These are phyloP conservation scores for Nicator chloris DNA, from an alignment of 2,113 vertebrate species.

Conservation along the genomic window DNA sequence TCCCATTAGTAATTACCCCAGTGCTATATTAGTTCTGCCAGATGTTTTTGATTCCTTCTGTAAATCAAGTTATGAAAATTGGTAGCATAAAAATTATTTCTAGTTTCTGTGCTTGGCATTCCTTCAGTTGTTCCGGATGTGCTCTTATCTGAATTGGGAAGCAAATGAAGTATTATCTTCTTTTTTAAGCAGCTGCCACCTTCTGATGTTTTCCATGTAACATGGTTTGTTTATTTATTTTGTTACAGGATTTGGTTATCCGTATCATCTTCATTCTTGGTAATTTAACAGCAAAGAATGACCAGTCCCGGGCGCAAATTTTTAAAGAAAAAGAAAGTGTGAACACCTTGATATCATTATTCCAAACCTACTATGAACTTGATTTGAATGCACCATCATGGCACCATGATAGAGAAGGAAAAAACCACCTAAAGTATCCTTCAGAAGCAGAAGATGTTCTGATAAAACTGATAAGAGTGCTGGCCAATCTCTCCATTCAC, in stretches of 20 bases:
- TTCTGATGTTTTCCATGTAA: not conserved
- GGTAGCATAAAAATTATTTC: not conserved
- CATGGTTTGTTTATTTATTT: conserved; percentile 10
- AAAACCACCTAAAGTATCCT: not conserved
- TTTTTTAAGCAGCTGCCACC: not conserved
- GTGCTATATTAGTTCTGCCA: not conserved
- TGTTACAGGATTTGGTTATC: conserved; percentile 84
- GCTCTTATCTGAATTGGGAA: not conserved
- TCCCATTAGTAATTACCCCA: not conserved
- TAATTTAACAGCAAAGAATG: conserved; percentile 85
- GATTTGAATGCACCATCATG: conserved; percentile 2
- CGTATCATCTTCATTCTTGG: conserved; percentile 89
- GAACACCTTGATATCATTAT: conserved; percentile 76
- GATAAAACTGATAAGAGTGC: conserved; percentile 88
- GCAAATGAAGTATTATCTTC: not conserved
- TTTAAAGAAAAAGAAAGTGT: conserved; percentile 73
- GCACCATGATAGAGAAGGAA: not conserved
- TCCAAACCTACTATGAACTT: conserved; percentile 74
- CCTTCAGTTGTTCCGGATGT: not conserved
- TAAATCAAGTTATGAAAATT: not conserved
- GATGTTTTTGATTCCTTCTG: not conserved
- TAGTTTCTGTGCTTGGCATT: not conserved
- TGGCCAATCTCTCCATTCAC: conserved; percentile 90
- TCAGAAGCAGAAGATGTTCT: conserved; percentile 83
- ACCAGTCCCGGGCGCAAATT: conserved; percentile 77